phyloP scores from a whole-genome alignment of 2,888 invertebrate genomes.

The Pristionchus entomophagus region DNA sequence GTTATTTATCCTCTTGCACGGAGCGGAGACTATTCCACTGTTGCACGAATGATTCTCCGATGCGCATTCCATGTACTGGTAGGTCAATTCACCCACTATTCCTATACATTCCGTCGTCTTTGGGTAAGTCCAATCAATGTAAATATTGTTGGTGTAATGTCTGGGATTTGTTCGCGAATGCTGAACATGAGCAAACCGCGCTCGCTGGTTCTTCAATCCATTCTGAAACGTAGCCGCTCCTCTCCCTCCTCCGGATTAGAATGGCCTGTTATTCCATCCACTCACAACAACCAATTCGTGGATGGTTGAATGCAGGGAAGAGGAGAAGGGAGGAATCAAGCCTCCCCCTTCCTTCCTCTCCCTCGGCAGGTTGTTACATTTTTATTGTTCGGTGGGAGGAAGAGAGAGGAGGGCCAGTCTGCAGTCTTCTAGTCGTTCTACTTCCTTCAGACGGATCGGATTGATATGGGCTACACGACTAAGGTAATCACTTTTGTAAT shows the following conservation, averaged over 20 bases:
- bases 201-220: neutral
- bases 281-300: neutral
- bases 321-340: neutral
- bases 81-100: neutral
- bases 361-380: slow-evolving; percentile 10
- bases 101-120: no score
- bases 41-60: neutral
- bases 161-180: neutral
- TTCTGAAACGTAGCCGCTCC: neutral
- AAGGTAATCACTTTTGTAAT: neutral
- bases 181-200: no score
- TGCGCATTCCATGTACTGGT: neutral
- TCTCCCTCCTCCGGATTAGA: neutral
- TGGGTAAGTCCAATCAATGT: no score
- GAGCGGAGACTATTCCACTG: neutral
- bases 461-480: neutral
- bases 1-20: neutral
- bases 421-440: no score
- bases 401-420: slow-evolving; percentile 1
- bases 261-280: neutral
- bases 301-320: neutral
- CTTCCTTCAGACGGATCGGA: no score
- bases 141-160: no score
- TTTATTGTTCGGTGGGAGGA: slow-evolving; percentile 5
- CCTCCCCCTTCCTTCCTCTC: neutral